phyloP scores from a whole-genome alignment of 1,140 invertebrate species.

The Vanessa tameamea region DNA sequence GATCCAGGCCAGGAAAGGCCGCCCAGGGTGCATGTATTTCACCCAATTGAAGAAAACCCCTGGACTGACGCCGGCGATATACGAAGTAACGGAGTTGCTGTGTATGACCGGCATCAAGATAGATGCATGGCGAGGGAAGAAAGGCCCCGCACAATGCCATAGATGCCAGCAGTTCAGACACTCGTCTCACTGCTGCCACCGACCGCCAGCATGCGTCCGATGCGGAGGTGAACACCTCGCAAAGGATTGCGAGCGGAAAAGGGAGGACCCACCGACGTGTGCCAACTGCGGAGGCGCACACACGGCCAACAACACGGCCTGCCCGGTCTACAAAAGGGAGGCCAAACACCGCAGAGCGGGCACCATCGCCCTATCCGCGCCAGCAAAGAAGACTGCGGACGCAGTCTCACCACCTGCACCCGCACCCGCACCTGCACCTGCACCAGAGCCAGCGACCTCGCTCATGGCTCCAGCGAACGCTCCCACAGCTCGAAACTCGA shows the following conservation, averaged over 20 bases:
- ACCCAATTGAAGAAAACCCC: not conserved
- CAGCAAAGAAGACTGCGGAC: not conserved
- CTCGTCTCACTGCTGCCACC: constrained; percentile 2
- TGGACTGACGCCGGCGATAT: not conserved
- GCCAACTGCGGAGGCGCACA: constrained; percentile 18
- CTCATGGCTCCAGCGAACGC: too few species aligned
- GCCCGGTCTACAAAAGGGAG: constrained; percentile 5
- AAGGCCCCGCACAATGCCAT: constrained; percentile 19
- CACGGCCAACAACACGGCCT: not conserved
- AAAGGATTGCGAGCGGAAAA: not conserved
- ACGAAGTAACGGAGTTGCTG: not conserved
- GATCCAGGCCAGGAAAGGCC: too few species aligned
- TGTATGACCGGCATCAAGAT: not conserved
- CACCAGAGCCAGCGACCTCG: too few species aligned
- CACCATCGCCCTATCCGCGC: not conserved
- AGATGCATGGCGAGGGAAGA: constrained; percentile 12
- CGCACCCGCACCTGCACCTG: too few species aligned
- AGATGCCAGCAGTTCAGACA: constrained; percentile 22
- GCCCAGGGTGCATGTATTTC: too few species aligned
- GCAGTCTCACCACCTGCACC: too few species aligned
- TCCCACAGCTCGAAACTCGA: too few species aligned
- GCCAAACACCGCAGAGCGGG: not conserved
- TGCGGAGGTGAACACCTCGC: not conserved
- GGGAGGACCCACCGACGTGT: constrained; percentile 10
- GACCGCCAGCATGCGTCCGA: not conserved